These are phyloP conservation scores for Mylabris sibirica DNA, from an alignment of 2,888 invertebrate genomes.

Conservation along the genomic window DNA sequence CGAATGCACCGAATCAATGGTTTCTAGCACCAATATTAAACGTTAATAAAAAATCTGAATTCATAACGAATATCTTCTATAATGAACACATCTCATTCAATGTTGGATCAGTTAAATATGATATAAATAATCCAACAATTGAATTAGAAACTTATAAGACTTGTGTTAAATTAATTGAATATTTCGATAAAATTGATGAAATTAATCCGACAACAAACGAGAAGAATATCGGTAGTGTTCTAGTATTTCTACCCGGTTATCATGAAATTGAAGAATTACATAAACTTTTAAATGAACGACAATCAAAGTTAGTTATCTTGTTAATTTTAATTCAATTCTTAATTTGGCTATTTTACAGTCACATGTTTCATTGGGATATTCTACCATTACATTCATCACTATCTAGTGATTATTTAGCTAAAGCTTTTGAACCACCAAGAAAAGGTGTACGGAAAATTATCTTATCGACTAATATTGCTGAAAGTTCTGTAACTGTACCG, in stretches of 20 bases:
- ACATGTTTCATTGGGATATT: conserved; percentile 52
- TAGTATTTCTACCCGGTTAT: conserved; percentile 90
- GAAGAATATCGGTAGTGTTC: conserved; percentile 68
- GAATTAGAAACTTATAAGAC: conserved; percentile 52
- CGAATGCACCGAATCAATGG: conserved; percentile 52
- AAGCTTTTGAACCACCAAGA: conserved; percentile 69
- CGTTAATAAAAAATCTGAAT: conserved; percentile 64
- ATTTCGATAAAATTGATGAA: conserved; percentile 71
- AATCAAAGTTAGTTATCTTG: conserved; percentile 28
- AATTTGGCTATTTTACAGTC: not conserved
- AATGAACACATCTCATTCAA: conserved; percentile 61
- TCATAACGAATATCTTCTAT: conserved; percentile 70
- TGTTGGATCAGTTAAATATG: conserved; percentile 55
- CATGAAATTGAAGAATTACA: conserved; percentile 81
- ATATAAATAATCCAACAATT: conserved; percentile 64
- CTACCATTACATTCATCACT: conserved; percentile 71
- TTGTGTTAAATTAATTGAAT: conserved; percentile 58
- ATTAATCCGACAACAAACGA: conserved; percentile 34
- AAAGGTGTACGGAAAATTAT: conserved; percentile 80
- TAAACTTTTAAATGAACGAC: conserved; percentile 40
- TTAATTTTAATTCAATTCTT: not conserved
- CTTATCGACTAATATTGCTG: conserved; percentile 89
- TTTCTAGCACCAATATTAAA: conserved; percentile 67
- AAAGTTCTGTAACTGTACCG: conserved; percentile 90
- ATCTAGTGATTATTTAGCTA: conserved; percentile 71